Evolutionary conservation across 2,797 vertebrate species (phyloP).

Genomic region (Spheniscus humboldti): DNA sequence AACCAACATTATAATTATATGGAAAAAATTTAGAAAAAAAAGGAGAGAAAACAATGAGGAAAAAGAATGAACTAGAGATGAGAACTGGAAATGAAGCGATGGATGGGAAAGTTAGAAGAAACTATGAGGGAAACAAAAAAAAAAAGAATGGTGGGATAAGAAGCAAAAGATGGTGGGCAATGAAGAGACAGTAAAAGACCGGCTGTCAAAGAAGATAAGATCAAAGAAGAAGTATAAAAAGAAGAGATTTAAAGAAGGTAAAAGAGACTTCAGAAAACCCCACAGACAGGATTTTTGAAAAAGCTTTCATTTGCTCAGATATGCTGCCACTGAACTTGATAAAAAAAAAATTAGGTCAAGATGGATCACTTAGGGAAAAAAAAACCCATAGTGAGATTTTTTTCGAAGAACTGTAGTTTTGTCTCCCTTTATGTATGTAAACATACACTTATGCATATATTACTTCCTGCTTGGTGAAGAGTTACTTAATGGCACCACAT

Average conservation of each 20-base stretch:
- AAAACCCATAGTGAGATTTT: not conserved
- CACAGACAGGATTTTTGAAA: not conserved
- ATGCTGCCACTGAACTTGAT: not conserved
- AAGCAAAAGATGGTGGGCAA: not conserved
- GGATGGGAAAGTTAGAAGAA: not conserved
- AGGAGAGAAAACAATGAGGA: not conserved
- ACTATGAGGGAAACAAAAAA: not conserved
- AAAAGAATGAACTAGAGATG: not conserved
- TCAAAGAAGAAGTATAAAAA: not conserved
- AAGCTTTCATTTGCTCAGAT: not conserved
- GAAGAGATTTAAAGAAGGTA: not conserved
- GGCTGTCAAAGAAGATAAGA: not conserved
- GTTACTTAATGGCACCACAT: not conserved
- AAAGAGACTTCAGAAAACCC: not conserved
- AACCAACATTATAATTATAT: not conserved
- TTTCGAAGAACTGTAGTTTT: not conserved
- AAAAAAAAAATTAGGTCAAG: not conserved
- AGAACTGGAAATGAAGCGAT: not conserved
- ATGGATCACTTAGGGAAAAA: not conserved
- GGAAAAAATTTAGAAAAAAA: not conserved
- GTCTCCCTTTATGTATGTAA: not conserved
- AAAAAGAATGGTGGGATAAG: not conserved
- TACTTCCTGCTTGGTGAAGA: not conserved
- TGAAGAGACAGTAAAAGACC: not conserved
- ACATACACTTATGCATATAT: not conserved